phyloP scores from a whole-genome alignment of 2,888 invertebrate genomes.

The Leucophora obtusa region DNA sequence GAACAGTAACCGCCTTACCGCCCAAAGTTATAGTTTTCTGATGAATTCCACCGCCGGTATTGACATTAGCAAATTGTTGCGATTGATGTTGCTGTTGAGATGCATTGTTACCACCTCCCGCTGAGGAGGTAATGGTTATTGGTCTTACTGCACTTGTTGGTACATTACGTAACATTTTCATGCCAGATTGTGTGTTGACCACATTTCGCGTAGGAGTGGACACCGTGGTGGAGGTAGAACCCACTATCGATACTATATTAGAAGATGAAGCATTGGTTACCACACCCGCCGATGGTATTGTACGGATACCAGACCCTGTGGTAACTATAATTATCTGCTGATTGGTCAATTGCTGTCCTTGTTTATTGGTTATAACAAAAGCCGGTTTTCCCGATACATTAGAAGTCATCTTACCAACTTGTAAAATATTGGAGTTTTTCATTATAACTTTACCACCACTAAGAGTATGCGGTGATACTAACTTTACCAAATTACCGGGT shows the following conservation, averaged over 20 bases:
- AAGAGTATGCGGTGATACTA: slow-evolving; percentile 80
- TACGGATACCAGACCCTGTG: slow-evolving; percentile 83
- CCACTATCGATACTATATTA: slow-evolving; percentile 75
- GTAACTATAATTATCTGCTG: slow-evolving; percentile 88
- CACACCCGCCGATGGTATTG: slow-evolving; percentile 83
- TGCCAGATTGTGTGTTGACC: slow-evolving; percentile 79
- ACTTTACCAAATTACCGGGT: slow-evolving; percentile 81
- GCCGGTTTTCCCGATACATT: slow-evolving; percentile 79
- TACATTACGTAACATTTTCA: slow-evolving; percentile 79
- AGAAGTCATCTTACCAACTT: slow-evolving; percentile 87
- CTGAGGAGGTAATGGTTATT: slow-evolving; percentile 84
- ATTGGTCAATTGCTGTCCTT: slow-evolving; percentile 77
- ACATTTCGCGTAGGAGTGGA: slow-evolving; percentile 75
- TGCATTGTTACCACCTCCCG: slow-evolving; percentile 60
- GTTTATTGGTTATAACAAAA: slow-evolving; percentile 78
- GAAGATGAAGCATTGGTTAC: slow-evolving; percentile 80
- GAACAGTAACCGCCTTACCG: slow-evolving; percentile 86
- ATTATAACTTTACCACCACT: slow-evolving; percentile 84
- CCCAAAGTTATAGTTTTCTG: slow-evolving; percentile 84
- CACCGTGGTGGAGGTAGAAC: slow-evolving; percentile 78
- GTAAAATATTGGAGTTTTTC: slow-evolving; percentile 88
- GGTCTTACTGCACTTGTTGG: slow-evolving; percentile 81
- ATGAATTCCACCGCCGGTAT: slow-evolving; percentile 71
- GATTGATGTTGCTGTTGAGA: slow-evolving; percentile 68
- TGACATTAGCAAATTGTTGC: slow-evolving; percentile 68